Evolutionary conservation across 1,140 invertebrate genomes (phyloP), one percentile per base, ranked within the genome.

Genomic region (Philotrypesis tridentata): DNA sequence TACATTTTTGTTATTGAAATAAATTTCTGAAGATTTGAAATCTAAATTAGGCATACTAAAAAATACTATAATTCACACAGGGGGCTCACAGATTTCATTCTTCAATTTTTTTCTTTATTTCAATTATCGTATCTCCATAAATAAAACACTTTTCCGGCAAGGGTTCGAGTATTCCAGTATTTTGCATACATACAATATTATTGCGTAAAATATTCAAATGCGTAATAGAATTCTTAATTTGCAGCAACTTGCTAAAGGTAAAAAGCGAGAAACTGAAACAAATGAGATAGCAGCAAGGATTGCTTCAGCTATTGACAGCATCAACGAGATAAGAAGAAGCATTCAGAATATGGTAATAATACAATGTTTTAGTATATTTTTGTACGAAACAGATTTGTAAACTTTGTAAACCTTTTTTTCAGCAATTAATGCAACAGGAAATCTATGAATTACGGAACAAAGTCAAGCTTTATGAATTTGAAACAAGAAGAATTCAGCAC

Each of bases 401-500:
- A 61, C 43, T 75, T 83, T 82, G 3, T 21, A n/a, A 55, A 65
- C 81, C 76, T 80, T 80, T 63, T 70, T 88, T 87, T 63, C 79
- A 91, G 90, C 88, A 90, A 87, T 7, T 86, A 7, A 90, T 91
- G 89, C 88, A 91, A 70, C 89, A 89, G 61, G 90, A 92, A 83
- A 82, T 92, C 37, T 88, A 89, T 70, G 89, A 90, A 21, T 88
- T 92, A 87, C 86, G 86, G 40, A 90, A 79, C 48, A 91, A 90
- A 74, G 84, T 91, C 0, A 89, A 90, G 55, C 84, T 88, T 65
- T 90, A 90, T 14, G 91, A 92, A 43, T 71, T 87, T n/a, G 90
- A 91, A 79, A 87, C 86, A 1, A 89, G 88, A 31, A 91, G 88
- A 76, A 87, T 91, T 67, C 89, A 91, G 55, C 89, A 91, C 67